These are phyloP conservation scores for Rotaria magnacalcarata DNA, from an alignment of 2,888 invertebrate species.

Conservation along the genomic window DNA sequence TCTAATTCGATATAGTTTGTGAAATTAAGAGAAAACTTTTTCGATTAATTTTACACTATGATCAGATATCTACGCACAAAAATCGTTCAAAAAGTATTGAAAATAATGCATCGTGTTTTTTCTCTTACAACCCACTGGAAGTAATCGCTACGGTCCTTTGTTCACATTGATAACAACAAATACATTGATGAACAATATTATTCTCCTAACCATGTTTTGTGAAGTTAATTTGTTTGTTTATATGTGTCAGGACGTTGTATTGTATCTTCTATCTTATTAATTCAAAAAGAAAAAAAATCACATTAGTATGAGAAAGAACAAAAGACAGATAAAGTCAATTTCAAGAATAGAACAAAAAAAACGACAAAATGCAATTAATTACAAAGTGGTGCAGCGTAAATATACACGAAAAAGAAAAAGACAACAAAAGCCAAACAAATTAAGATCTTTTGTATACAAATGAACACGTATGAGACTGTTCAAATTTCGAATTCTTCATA, in stretches of 20 bases:
- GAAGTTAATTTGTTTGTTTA: too few relatives aligned
- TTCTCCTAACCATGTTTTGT: too few relatives aligned
- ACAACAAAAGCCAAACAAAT: background rate
- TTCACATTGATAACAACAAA: too few relatives aligned
- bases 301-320: constrained; percentile 18
- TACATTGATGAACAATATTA: too few relatives aligned
- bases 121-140: too few relatives aligned
- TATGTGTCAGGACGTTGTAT: background rate
- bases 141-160: too few relatives aligned
- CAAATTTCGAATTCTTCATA: background rate
- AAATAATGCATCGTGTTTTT: too few relatives aligned
- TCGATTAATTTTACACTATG: too few relatives aligned
- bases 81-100: too few relatives aligned
- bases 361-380: constrained; percentile 3
- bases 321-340: background rate
- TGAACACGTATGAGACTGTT: background rate
- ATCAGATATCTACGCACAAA: too few relatives aligned
- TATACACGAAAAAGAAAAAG: background rate
- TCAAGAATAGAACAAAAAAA: background rate
- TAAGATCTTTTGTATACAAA: background rate
- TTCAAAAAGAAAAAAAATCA: constrained; percentile 22
- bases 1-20: too few relatives aligned
- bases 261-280: background rate
- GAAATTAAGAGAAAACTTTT: too few relatives aligned
- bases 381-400: background rate